phyloP scores from a whole-genome alignment of 2,888 invertebrate species.

The Macrophya annulata region DNA sequence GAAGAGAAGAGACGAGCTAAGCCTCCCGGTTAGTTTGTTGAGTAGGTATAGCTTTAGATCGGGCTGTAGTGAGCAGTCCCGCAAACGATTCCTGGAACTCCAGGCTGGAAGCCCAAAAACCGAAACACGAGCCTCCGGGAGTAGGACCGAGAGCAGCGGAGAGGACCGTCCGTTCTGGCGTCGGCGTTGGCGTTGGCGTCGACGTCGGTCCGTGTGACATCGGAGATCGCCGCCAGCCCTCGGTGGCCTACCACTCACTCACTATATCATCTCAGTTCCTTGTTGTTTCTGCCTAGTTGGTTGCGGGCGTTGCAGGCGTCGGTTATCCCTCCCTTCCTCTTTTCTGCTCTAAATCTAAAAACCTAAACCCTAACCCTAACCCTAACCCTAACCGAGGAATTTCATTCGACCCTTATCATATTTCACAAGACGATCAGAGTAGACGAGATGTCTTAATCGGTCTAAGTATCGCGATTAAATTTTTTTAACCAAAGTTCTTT shows the following conservation, averaged over 20 bases:
- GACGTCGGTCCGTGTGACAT: constrained; percentile 72
- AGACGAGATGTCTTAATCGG: constrained; percentile 68
- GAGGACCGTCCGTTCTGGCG: constrained; percentile 50
- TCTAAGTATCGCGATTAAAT: constrained; percentile 35
- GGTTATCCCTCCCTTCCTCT: not conserved
- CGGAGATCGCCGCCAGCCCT: constrained; percentile 72
- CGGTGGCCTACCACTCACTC: constrained; percentile 57
- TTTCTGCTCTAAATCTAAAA: not conserved
- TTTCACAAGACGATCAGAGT: constrained; percentile 62
- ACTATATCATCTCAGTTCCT: constrained; percentile 41
- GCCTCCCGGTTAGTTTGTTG: constrained; percentile 9
- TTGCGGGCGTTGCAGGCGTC: constrained; percentile 41
- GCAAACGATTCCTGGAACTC: constrained; percentile 73
- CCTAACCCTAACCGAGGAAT: constrained; percentile 25
- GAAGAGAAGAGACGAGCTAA: not conserved
- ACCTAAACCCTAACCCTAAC: not conserved
- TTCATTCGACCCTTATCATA: constrained; percentile 65
- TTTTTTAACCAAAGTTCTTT: not conserved
- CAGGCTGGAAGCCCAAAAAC: constrained; percentile 72
- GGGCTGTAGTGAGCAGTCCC: constrained; percentile 25
- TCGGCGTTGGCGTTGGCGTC: constrained; percentile 52
- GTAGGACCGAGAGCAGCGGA: constrained; percentile 54
- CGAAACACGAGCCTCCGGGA: constrained; percentile 72
- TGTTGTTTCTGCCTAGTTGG: constrained; percentile 56
- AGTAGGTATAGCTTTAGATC: constrained; percentile 11